Percentiles rank a stretch among this genome's conserved stretches.
These are phyloP conservation scores for Sigmodon hispidus DNA, from an alignment of 2,113 vertebrate species.

Conservation along the genomic window DNA sequence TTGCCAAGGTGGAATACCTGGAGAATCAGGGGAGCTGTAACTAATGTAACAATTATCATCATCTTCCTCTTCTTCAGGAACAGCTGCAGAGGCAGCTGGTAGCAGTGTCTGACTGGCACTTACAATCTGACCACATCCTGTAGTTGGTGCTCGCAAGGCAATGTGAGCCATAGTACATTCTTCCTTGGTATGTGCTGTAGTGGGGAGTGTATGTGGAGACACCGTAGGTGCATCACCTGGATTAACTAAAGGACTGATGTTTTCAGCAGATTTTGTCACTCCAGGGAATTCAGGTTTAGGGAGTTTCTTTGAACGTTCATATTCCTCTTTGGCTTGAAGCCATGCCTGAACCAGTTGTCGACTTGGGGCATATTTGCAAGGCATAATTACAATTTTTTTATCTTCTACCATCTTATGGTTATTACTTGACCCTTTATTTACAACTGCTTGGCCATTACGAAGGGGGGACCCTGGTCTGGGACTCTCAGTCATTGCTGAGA, in stretches of 20 bases:
- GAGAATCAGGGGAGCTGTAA: slow-evolving; percentile 89
- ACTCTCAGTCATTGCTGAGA: slow-evolving; percentile 94
- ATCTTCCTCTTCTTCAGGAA: slow-evolving; percentile 78
- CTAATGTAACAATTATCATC: slow-evolving; percentile 82
- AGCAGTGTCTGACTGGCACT: slow-evolving; percentile 75
- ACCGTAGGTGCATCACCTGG: slow-evolving; percentile 81
- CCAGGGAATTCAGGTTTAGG: slow-evolving; percentile 80
- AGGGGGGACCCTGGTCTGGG: slow-evolving; percentile 87
- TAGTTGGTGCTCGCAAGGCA: slow-evolving; percentile 76
- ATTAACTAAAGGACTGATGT: slow-evolving; percentile 71
- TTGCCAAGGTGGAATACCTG: slow-evolving; percentile 92
- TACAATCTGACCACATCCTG: slow-evolving; percentile 68
- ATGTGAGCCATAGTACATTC: slow-evolving; percentile 80
- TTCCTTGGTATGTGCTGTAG: slow-evolving; percentile 79
- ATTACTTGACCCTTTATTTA: slow-evolving; percentile 81
- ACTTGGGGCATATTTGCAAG: slow-evolving; percentile 96
- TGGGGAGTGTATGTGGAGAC: slow-evolving; percentile 80
- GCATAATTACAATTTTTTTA: slow-evolving; percentile 95
- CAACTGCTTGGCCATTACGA: slow-evolving; percentile 77
- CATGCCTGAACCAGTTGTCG: slow-evolving; percentile 93
- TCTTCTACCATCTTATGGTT: slow-evolving; percentile 85
- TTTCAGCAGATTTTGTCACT: slow-evolving; percentile 79
- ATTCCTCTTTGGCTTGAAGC: slow-evolving; percentile 96
- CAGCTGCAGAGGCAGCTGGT: slow-evolving; percentile 70
- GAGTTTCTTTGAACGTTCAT: slow-evolving; percentile 90